phyloP scores from a whole-genome alignment of 2,113 vertebrate species.

The Macquaria australasica region DNA sequence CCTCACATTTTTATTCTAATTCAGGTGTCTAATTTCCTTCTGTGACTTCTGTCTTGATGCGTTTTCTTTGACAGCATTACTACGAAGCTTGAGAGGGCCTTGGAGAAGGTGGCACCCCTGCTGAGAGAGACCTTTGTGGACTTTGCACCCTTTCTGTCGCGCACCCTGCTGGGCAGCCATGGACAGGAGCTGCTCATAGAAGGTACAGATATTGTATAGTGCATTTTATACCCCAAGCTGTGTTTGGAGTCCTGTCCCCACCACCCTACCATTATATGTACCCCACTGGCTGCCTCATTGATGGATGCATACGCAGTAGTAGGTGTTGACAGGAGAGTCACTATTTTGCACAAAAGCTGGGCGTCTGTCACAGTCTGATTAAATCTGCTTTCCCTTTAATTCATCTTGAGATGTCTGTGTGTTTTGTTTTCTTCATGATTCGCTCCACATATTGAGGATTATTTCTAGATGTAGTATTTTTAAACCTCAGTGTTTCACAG shows the following conservation, averaged over 20 bases:
- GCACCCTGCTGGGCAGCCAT: slow-evolving; percentile 96
- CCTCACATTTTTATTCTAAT: slow-evolving; percentile 12
- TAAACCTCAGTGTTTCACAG: slow-evolving; percentile 44
- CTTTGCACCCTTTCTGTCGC: slow-evolving; percentile 97
- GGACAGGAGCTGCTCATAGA: slow-evolving; percentile 98
- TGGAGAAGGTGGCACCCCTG: slow-evolving; percentile 97
- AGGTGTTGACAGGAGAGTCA: slow-evolving; percentile 53
- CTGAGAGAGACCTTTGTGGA: slow-evolving; percentile 99
- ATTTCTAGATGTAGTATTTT: slow-evolving; percentile 49
- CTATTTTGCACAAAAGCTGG: slow-evolving; percentile 43
- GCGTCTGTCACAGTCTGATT: slow-evolving; percentile 49
- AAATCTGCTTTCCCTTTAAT: slow-evolving; percentile 48
- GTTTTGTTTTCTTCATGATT: slow-evolving; percentile 41
- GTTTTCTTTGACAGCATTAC: slow-evolving; percentile 90
- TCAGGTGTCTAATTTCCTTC: slow-evolving; percentile 15
- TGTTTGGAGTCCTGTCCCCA: slow-evolving; percentile 17
- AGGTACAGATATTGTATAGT: slow-evolving; percentile 87
- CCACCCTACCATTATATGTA: slow-evolving; percentile 15
- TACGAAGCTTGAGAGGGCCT: slow-evolving; percentile 95
- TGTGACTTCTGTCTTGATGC: slow-evolving; percentile 13
- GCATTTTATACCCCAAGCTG: neutral
- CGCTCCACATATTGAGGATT: slow-evolving; percentile 34
- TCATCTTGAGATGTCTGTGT: slow-evolving; percentile 32
- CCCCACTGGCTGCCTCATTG: slow-evolving; percentile 19
- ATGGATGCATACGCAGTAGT: slow-evolving; percentile 46